A percentile compares a stretch with the other conserved stretches of the same genome.
Evolutionary conservation across 2,113 vertebrate genomes (phyloP).

Genomic region (Caranx ignobilis): DNA sequence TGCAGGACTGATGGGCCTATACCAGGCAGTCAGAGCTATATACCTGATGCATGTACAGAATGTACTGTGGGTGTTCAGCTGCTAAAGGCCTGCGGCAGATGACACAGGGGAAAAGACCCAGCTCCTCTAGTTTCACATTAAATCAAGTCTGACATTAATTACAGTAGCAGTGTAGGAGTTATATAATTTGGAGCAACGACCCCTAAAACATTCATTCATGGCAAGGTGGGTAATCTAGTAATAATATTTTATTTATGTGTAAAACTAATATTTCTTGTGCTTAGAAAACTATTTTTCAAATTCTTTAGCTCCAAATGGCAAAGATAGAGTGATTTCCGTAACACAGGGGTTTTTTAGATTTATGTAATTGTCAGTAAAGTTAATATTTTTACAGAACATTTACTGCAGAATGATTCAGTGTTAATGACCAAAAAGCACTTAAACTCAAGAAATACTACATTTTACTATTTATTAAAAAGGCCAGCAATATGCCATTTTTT

Average conservation of each 20-base stretch:
- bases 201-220: too few species aligned
- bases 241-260: too few species aligned
- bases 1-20: constrained; percentile 20
- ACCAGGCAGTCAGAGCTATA: neutral
- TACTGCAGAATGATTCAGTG: neutral
- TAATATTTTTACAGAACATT: neutral
- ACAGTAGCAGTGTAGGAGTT: neutral
- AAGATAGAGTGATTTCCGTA: neutral
- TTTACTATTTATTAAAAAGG: neutral
- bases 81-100: neutral
- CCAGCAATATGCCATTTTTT: neutral
- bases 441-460: neutral
- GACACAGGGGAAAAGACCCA: neutral
- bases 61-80: constrained; percentile 28
- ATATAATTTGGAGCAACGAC: neutral
- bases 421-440: neutral
- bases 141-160: too few species aligned
- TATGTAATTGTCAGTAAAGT: neutral
- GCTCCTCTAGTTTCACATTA: constrained; percentile 34
- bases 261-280: too few species aligned
- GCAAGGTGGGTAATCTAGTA: too few species aligned
- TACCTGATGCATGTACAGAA: constrained; percentile 23
- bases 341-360: neutral
- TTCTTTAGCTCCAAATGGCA: neutral
- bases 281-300: neutral